phyloP scores from a whole-genome alignment of 1,140 invertebrate species.

The Centruroides sculpturatus region DNA sequence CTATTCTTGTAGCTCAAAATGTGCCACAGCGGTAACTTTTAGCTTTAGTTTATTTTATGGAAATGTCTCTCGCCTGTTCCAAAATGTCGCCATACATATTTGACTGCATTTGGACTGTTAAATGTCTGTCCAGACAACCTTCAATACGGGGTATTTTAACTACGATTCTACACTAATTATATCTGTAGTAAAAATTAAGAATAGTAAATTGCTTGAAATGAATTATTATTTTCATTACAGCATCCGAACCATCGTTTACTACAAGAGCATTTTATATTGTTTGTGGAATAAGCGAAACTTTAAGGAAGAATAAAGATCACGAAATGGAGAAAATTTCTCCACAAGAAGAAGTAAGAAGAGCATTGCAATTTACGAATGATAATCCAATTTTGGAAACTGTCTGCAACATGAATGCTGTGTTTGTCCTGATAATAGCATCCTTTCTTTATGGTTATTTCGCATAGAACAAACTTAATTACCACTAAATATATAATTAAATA shows the following conservation, averaged over 20 bases:
- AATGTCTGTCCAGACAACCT: too few species aligned
- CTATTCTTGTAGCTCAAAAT: too few species aligned
- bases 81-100: too few species aligned
- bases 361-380: constrained; percentile 15
- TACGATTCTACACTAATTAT: too few species aligned
- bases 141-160: too few species aligned
- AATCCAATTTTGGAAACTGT: constrained; percentile 12
- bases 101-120: too few species aligned
- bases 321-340: background rate
- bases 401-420: constrained; percentile 12
- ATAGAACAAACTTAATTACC: background rate
- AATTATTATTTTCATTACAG: background rate
- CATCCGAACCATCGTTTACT: background rate
- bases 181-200: too few species aligned
- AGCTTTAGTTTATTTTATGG: too few species aligned
- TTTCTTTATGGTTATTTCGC: constrained; percentile 19
- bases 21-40: too few species aligned
- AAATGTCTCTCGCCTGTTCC: too few species aligned
- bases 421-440: constrained; percentile 8
- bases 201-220: too few species aligned
- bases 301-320: background rate
- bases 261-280: constrained; percentile 11
- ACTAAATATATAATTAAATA: too few species aligned
- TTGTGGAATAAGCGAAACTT: constrained; percentile 2
- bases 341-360: constrained; percentile 14